Base-by-base conservation (phyloP, 1,140 invertebrate species). In the Mamestra configurata region DNA sequence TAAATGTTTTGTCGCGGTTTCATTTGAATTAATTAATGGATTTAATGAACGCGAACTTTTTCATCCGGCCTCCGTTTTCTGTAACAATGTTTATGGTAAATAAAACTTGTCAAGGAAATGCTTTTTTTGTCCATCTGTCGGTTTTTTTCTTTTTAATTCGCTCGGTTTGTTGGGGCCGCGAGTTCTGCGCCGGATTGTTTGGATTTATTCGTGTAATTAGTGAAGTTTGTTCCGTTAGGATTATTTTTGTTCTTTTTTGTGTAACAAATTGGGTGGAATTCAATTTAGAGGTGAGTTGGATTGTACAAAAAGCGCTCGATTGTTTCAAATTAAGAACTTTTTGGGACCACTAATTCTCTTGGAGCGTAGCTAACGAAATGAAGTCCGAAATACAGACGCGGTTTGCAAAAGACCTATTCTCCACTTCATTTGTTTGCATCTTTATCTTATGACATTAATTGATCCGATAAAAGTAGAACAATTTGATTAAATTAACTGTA, bases 1-100 rank as follows among this genome's bases (percentile, higher is more conserved):
- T 86, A 92, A 93, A 92, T 92, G 90, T 90, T 93, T 90, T 90
- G 89, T 90, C 92, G 92, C 89, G 89, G 91, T 92, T 93, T 92
- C 89, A 91, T 94, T 94, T 93, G 92, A 94, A 94, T 94, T 94
- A 94, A 94, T 94, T 94, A 94, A 92, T 84, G 91, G 86, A 86
- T 92, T 89, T 93, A 93, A 94, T 94, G 92, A 93, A 82, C 86
- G 86, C 87, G 84, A 92, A 93, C 88, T 94, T 93, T 91, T 90
- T 89, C 87, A 86, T 90, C 82, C 79, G 84, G 72, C 79, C 83
- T 85, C 72, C 82, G 83, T 82, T 86, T 89, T 88, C 85, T 80
- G 85, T 93, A 92, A 94, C 92, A 94, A 92, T 93, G 92, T 93
- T 93, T 92, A 90, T 90, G 90, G 91, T 93, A 93, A 94, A 94